Evolutionary conservation across 2,797 vertebrate species (phyloP), one percentile per base, ranked within the genome.

Genomic region (Chaetophractus vellerosus): DNA sequence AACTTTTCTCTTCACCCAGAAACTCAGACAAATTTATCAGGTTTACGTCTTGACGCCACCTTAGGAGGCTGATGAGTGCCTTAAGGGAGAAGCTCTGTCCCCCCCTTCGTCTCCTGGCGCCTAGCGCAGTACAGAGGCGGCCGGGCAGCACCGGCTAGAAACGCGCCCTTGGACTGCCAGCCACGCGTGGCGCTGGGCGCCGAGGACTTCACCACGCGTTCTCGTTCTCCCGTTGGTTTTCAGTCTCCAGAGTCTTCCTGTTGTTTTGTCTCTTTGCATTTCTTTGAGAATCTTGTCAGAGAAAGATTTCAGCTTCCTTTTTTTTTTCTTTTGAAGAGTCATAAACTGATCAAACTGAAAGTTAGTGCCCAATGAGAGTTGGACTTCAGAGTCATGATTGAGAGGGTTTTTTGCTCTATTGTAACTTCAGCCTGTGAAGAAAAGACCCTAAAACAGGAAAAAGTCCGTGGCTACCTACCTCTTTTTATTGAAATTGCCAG

Each of bases 401-500:
- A 33, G 55, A 59, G 31, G 24, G 18, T 50, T 52, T 93, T 61
- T 36, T 63, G 36, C 28, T 78, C 10, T 76, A 26, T 6, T n/a
- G 12, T 28, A 79, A 86, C 10, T 52, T 81, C n/a, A 78, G 12
- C 24, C 36, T 81, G 88, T 82, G 41, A 81, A 91, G 38, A 52
- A 48, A 50, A 93, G 11, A 45, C 64, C 80, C 28, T 90, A 12
- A 75, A 82, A 90, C 69, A 90, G 50, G 2, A 63, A 63, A 64
- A 79, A n/a, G 8, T 68, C 71, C 57, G 8, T 84, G 7, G 52
- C 52, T 89, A 59, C 9, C 10, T 66, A 19, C 5, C 16, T 90
- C 57, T 82, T 88, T 80, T 76, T 19, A 72, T 50, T 90, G 59
- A 86, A 89, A 78, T 86, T 50, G 9, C 9, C 18, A 68, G 31